Base-by-base conservation (phyloP, 2,797 vertebrate species). In the Premnoplex brunnescens region DNA sequence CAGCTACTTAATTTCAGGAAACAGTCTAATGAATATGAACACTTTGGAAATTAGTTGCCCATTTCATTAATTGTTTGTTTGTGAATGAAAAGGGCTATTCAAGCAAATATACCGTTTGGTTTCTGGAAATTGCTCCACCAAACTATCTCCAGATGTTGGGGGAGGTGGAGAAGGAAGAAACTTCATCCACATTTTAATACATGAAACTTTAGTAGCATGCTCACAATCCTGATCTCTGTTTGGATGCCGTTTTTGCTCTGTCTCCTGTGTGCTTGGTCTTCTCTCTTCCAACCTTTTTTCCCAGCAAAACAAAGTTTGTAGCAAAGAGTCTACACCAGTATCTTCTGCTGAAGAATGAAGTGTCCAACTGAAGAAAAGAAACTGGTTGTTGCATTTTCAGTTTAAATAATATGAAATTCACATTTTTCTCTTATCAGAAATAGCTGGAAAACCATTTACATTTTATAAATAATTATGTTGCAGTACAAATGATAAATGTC, bases 1-100 rank as follows among this genome's bases (percentile, higher is more conserved):
- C 88, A 96, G 95, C 96, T 97, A 96, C 94, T 97, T 97, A 97
- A 98, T 98, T 97, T 97, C 97, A 98, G 97, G 98, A 98, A 97
- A 96, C 96, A 97, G 92, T 76, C 78, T 98, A 97, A 98, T 97
- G 97, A 97, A 95, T 97, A 96, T 91, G 97, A 97, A 98, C 97
- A 95, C 96, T 97, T 97, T 96, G 93, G 96, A 98, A 98, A 98
- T 98, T 97, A 97, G 96, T 96, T 98, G 93, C 95, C 97, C 95
- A 97, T 97, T 98, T 96, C 93, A 98, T 98, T 98, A 97, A 97
- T 98, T 98, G 97, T 98, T 98, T 98, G 97, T 97, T 97, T 98
- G 94, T 66, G 48, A 98, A 98, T 96, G 95, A 97, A 97, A 98
- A 96, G 93, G 95, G 71, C 96, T 97, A 97, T 95, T 97, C 95